phyloP scores from a whole-genome alignment of 1,140 invertebrate species.

The Muscidifurax raptorellus region DNA sequence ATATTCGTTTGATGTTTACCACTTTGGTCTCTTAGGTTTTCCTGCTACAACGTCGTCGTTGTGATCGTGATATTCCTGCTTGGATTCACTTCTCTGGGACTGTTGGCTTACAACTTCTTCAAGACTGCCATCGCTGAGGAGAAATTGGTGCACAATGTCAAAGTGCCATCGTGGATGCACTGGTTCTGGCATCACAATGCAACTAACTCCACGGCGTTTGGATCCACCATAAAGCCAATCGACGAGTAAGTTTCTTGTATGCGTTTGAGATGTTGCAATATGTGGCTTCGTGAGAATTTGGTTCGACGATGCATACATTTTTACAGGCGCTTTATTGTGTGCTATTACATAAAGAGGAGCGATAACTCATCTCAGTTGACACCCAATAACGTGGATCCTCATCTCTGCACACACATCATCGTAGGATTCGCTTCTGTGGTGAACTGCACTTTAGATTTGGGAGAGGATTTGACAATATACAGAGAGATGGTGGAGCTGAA shows the following conservation, averaged over 20 bases:
- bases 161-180: conserved; percentile 41
- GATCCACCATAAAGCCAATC: conserved; percentile 40
- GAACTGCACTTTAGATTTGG: conserved; percentile 78
- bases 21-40: conserved; percentile 26
- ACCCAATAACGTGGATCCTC: conserved; percentile 79
- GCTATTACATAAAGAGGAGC: conserved; percentile 80
- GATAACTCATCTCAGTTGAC: conserved; percentile 69
- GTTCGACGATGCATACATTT: neutral
- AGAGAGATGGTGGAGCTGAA: conserved; percentile 79
- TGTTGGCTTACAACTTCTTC: conserved; percentile 43
- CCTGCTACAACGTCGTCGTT: conserved; percentile 42
- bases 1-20: neutral
- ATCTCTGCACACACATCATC: conserved; percentile 89
- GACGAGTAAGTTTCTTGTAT: conserved; percentile 25
- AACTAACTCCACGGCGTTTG: neutral
- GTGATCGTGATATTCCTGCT: conserved; percentile 22
- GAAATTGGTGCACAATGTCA: conserved; percentile 43
- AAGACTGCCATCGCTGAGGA: conserved; percentile 39
- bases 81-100: conserved; percentile 39
- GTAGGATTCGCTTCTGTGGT: conserved; percentile 82
- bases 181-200: conserved; percentile 41
- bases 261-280: neutral
- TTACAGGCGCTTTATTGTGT: conserved; percentile 67
- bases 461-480: conserved; percentile 72
- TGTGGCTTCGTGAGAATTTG: neutral